phyloP scores from a whole-genome alignment of 2,888 invertebrate genomes.

The Agrotis segetum region DNA sequence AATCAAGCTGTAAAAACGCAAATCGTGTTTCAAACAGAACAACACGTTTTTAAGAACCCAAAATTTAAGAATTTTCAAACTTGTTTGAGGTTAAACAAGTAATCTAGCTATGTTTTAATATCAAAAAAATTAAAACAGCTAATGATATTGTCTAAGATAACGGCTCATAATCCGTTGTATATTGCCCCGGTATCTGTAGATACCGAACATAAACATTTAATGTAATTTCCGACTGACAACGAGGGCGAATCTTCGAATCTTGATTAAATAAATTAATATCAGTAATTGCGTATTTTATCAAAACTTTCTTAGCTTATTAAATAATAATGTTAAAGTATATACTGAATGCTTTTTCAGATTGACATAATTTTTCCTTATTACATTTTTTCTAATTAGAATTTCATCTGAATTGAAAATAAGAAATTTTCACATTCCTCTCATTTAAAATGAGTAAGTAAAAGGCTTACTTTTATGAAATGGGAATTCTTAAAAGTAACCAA shows the following conservation, averaged over 20 bases:
- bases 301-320: background rate
- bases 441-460: background rate
- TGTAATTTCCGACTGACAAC: conserved; percentile 65
- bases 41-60: background rate
- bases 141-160: conserved; percentile 74
- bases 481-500: background rate
- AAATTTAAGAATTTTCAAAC: background rate
- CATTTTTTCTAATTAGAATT: background rate
- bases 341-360: background rate
- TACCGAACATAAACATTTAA: conserved; percentile 73
- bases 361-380: background rate
- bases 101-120: conserved; percentile 47
- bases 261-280: conserved; percentile 22
- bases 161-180: conserved; percentile 80
- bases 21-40: conserved; percentile 5
- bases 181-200: conserved; percentile 79
- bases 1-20: background rate
- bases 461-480: too few species aligned
- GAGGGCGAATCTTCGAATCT: conserved; percentile 48
- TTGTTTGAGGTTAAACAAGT: background rate
- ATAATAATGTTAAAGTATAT: background rate
- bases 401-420: background rate
- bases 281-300: background rate
- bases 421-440: background rate
- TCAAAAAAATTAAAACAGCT: conserved; percentile 60